phyloP scores from a whole-genome alignment of 1,140 invertebrate species.

The Zelostemma sp. region DNA sequence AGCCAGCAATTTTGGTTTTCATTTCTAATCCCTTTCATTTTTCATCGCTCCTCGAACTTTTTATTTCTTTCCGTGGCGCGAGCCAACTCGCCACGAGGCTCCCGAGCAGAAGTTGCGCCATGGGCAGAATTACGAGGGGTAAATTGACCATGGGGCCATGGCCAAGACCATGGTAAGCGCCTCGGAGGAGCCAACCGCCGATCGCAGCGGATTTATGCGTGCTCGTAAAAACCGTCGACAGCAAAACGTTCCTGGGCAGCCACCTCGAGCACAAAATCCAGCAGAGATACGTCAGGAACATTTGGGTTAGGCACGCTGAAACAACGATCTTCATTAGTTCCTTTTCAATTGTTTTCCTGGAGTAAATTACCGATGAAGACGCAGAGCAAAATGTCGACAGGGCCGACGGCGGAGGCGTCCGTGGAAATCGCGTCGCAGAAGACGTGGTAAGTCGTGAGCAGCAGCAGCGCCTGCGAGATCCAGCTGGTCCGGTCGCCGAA shows the following conservation, averaged over 20 bases:
- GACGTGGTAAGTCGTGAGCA: slow-evolving; percentile 63
- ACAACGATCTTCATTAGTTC: no score
- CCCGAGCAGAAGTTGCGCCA: slow-evolving; percentile 63
- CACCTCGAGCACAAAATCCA: slow-evolving; percentile 63
- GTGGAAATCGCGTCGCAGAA: slow-evolving; percentile 64
- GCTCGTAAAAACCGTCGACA: slow-evolving; percentile 62
- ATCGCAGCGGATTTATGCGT: slow-evolving; percentile 65
- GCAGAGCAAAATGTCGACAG: slow-evolving; percentile 62
- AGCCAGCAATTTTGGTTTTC: neutral
- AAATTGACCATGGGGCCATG: slow-evolving; percentile 61
- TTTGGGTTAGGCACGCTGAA: slow-evolving; percentile 60
- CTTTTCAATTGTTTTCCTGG: slow-evolving; percentile 15
- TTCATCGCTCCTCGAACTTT: slow-evolving; percentile 1
- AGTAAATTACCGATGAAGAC: slow-evolving; percentile 58
- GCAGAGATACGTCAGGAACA: slow-evolving; percentile 60
- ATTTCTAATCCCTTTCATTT: no score
- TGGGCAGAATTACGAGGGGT: slow-evolving; percentile 61
- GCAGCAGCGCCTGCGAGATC: slow-evolving; percentile 58
- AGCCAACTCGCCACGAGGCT: slow-evolving; percentile 63
- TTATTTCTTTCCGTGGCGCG: slow-evolving; percentile 35
- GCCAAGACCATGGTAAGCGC: slow-evolving; percentile 59
- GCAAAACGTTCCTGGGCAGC: slow-evolving; percentile 55
- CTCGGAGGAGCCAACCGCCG: slow-evolving; percentile 62
- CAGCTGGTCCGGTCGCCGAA: slow-evolving; percentile 50
- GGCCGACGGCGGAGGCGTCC: slow-evolving; percentile 60